A percentile compares a stretch with the other conserved stretches of the same genome.
Conservation (phyloP, 2,797 vertebrate species). For the Myotis vivesi region DNA sequence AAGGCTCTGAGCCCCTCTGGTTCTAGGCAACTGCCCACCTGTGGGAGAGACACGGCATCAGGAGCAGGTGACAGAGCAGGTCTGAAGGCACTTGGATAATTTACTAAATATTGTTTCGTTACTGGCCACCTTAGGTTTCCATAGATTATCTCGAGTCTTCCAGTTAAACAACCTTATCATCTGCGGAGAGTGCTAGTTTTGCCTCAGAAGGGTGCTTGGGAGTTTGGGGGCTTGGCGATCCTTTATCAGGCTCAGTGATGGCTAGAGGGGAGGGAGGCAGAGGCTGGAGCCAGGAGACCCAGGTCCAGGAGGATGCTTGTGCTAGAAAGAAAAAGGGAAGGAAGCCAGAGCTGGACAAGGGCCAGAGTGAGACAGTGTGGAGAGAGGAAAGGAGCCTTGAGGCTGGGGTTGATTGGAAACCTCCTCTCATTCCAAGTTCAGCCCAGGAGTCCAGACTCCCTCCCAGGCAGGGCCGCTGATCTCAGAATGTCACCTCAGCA, state of each 20-base stretch:
- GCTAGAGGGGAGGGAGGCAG: background rate
- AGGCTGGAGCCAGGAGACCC: background rate
- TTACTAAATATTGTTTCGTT: background rate
- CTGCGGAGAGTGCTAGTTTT: background rate
- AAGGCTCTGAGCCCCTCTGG: background rate
- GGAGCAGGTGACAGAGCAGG: background rate
- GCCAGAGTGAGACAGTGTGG: background rate
- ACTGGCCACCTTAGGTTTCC: background rate
- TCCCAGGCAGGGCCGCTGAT: background rate
- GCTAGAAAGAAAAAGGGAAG: background rate
- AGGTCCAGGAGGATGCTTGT: background rate
- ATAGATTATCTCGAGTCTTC: background rate
- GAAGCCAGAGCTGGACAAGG: background rate
- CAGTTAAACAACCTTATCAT: constrained; percentile 11
- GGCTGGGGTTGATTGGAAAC: background rate
- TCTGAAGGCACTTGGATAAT: constrained; percentile 10
- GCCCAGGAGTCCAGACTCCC: background rate
- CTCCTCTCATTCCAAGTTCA: background rate
- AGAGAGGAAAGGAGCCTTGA: background rate
- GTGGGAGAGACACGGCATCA: background rate
- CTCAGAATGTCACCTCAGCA: background rate
- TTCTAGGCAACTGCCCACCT: background rate
- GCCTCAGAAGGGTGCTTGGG: background rate
- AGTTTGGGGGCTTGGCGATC: background rate
- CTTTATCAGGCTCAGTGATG: background rate